phyloP scores from a whole-genome alignment of 1,140 invertebrate species.

The Apocrypta bakeri region DNA sequence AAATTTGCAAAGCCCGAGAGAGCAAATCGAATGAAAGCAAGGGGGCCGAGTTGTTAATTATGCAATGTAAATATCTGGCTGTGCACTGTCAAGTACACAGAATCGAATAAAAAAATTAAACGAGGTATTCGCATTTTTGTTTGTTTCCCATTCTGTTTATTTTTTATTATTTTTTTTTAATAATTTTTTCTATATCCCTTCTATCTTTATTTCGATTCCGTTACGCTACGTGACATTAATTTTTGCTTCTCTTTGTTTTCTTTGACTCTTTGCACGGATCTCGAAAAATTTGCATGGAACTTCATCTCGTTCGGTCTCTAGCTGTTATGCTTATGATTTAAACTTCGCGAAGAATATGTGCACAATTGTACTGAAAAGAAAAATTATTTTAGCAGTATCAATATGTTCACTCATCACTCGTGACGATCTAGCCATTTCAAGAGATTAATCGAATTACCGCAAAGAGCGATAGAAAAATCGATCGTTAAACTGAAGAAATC shows the following conservation, averaged over 20 bases:
- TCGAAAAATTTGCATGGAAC: slow-evolving; percentile 17
- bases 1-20: background rate
- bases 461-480: background rate
- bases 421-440: background rate
- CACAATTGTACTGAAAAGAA: too few relatives aligned
- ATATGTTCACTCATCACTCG: too few relatives aligned
- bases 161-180: slow-evolving; percentile 22
- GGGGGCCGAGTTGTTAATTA: slow-evolving; percentile 46
- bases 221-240: background rate
- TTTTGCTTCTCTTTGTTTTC: background rate
- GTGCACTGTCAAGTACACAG: slow-evolving; percentile 14
- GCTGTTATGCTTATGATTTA: background rate
- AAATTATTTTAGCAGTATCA: too few relatives aligned
- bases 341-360: too few relatives aligned
- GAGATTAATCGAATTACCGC: background rate
- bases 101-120: slow-evolving; percentile 33
- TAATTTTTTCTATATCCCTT: slow-evolving; percentile 32
- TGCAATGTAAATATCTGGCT: slow-evolving; percentile 51
- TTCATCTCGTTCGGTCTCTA: background rate
- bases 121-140: slow-evolving; percentile 28
- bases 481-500: background rate
- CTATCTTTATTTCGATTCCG: slow-evolving; percentile 43
- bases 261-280: background rate
- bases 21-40: slow-evolving; percentile 31
- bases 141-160: slow-evolving; percentile 25